A percentile compares a stretch with the other conserved stretches of the same genome.
phyloP scores from a whole-genome alignment of 2,797 vertebrate species.

The Centroberyx gerrardi region DNA sequence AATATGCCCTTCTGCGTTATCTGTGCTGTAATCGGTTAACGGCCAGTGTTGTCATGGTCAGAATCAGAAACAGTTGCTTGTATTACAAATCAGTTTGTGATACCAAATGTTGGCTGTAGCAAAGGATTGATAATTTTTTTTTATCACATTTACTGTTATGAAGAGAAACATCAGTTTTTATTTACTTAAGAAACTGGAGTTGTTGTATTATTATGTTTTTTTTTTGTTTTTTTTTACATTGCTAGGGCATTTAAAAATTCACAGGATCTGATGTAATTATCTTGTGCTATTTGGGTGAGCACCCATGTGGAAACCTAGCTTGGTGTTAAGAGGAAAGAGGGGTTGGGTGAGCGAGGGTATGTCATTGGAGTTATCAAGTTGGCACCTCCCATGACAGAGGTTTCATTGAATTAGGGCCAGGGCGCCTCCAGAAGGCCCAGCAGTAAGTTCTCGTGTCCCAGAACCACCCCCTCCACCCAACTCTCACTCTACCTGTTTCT shows the following conservation, averaged over 20 bases:
- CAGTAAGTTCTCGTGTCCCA: no score
- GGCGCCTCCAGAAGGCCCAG: no score
- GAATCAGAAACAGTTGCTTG: not conserved
- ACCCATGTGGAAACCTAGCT: no score
- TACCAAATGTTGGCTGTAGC: not conserved
- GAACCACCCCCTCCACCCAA: not conserved
- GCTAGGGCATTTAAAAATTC: no score
- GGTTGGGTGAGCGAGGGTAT: no score
- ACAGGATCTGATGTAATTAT: no score
- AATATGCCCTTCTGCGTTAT: not conserved
- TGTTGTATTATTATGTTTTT: not conserved
- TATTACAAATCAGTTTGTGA: not conserved
- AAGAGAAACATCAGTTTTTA: not conserved
- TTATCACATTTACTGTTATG: not conserved
- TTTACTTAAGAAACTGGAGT: not conserved
- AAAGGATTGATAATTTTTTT: not conserved
- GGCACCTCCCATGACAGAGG: not conserved
- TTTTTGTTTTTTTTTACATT: no score
- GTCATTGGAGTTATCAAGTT: not conserved
- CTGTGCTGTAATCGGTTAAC: not conserved
- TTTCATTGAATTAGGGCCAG: no score
- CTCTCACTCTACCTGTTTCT: not conserved
- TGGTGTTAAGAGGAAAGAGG: not conserved
- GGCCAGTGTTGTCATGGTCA: not conserved
- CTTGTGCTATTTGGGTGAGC: no score